Evolutionary conservation across 2,888 invertebrate species (phyloP).

Genomic region (Cartodere bifasciata): DNA sequence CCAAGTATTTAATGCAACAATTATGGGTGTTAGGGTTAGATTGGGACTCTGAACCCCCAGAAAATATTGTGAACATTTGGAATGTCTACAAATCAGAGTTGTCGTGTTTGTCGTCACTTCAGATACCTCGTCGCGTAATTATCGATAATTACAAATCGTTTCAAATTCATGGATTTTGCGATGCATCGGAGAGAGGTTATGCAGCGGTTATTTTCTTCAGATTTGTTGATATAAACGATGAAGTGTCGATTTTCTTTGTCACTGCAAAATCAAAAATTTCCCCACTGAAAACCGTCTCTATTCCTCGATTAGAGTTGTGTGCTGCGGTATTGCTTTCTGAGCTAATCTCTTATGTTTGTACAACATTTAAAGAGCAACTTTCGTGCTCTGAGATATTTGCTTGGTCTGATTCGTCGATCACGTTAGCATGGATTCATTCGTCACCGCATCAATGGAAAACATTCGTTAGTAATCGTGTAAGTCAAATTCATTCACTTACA

Average conservation of each 20-base stretch:
- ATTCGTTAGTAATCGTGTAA: too few species aligned
- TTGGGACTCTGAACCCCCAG: slow-evolving; percentile 12
- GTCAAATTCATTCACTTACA: too few species aligned
- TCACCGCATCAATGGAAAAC: too few species aligned
- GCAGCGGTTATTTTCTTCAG: slow-evolving; percentile 13
- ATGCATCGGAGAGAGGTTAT: slow-evolving; percentile 11
- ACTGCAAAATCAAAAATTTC: slow-evolving; percentile 12
- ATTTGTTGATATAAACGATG: slow-evolving; percentile 1
- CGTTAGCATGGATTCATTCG: too few species aligned
- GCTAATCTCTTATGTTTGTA: too few species aligned
- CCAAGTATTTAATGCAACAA: slow-evolving; percentile 18
- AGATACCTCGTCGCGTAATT: slow-evolving; percentile 7
- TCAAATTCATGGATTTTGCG: slow-evolving; percentile 12
- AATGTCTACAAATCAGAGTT: slow-evolving; percentile 6
- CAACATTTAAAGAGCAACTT: too few species aligned
- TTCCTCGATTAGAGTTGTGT: slow-evolving; percentile 14
- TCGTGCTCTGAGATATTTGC: too few species aligned
- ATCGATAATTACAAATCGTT: not conserved
- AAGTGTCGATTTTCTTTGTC: slow-evolving; percentile 5
- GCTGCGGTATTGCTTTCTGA: slow-evolving; percentile 12
- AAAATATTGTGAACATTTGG: slow-evolving; percentile 8
- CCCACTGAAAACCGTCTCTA: slow-evolving; percentile 11
- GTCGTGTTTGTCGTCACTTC: slow-evolving; percentile 3
- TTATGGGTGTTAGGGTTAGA: slow-evolving; percentile 12
- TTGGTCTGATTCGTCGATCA: too few species aligned